Evolutionary conservation across 2,888 invertebrate species (phyloP).

Genomic region (Anagyrus pseudococci): DNA sequence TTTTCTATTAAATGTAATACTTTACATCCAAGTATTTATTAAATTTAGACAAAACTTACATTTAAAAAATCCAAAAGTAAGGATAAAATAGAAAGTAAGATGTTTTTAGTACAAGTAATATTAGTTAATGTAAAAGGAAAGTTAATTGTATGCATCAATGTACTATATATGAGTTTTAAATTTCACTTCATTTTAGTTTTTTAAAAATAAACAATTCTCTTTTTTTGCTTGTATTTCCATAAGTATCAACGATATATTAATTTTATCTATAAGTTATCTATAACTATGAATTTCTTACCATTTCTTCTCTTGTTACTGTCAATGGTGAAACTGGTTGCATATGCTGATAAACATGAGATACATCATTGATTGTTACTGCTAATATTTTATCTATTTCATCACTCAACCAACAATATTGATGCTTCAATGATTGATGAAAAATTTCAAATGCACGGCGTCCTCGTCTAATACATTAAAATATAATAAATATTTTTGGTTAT

Average conservation of each 20-base stretch:
- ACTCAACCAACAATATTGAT: slow-evolving; percentile 68
- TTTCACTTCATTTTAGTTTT: too few species aligned
- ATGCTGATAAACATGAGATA: slow-evolving; percentile 35
- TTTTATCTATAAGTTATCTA: too few species aligned
- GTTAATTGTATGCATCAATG: not conserved
- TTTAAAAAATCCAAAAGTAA: slow-evolving; percentile 21
- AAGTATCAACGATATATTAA: too few species aligned
- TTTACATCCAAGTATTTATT: slow-evolving; percentile 14
- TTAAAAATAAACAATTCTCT: too few species aligned
- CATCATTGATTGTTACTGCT: slow-evolving; percentile 38
- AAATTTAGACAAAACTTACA: slow-evolving; percentile 35
- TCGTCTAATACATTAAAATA: slow-evolving; percentile 43
- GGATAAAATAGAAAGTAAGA: slow-evolving; percentile 9
- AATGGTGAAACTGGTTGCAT: slow-evolving; percentile 54
- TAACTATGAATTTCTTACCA: slow-evolving; percentile 43
- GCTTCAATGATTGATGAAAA: slow-evolving; percentile 66
- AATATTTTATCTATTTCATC: slow-evolving; percentile 60
- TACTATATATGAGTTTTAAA: not conserved
- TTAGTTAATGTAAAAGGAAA: not conserved
- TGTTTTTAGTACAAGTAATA: slow-evolving; percentile 12
- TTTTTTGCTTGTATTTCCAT: too few species aligned
- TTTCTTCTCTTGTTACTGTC: slow-evolving; percentile 51
- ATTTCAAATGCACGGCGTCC: slow-evolving; percentile 63
- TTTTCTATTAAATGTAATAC: slow-evolving; percentile 3
- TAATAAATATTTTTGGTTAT: slow-evolving; percentile 7